A percentile compares a stretch with the other conserved stretches of the same genome.
Evolutionary conservation across 2,888 invertebrate species (phyloP).

Genomic region (Hermaeophaga mercurialis): DNA sequence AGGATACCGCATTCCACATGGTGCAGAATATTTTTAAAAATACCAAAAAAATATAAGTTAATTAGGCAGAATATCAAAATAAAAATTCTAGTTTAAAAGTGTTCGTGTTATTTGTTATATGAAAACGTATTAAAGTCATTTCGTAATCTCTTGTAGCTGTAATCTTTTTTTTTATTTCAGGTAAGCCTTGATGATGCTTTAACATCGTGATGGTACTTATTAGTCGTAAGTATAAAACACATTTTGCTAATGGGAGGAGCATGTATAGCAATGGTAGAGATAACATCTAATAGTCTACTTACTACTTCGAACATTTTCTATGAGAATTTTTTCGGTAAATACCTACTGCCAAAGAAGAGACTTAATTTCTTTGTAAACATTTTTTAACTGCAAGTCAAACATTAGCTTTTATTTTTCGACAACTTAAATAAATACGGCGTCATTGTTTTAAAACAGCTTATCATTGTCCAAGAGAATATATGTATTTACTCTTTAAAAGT

Average conservation of each 20-base stretch:
- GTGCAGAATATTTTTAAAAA: neutral
- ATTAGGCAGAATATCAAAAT: no score
- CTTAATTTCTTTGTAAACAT: neutral
- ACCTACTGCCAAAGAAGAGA: neutral
- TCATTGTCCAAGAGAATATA: slow-evolving; percentile 18
- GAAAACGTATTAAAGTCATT: no score
- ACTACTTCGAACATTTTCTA: no score
- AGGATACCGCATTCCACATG: slow-evolving; percentile 20
- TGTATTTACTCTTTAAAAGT: slow-evolving; percentile 27
- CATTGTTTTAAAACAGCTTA: neutral
- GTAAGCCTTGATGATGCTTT: slow-evolving; percentile 27
- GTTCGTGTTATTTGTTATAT: no score
- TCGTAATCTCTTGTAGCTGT: no score
- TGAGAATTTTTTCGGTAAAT: no score
- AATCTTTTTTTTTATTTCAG: slow-evolving; percentile 32
- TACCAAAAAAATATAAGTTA: no score
- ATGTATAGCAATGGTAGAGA: no score
- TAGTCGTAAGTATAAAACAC: slow-evolving; percentile 21
- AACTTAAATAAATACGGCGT: slow-evolving; percentile 4
- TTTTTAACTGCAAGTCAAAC: neutral
- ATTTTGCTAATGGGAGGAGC: no score
- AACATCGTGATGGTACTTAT: slow-evolving; percentile 24
- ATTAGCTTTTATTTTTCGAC: slow-evolving; percentile 5
- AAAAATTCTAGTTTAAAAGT: no score
- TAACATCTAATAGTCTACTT: no score